Conservation (phyloP, 2,888 invertebrate genomes). For the Pseudococcus longispinus region DNA sequence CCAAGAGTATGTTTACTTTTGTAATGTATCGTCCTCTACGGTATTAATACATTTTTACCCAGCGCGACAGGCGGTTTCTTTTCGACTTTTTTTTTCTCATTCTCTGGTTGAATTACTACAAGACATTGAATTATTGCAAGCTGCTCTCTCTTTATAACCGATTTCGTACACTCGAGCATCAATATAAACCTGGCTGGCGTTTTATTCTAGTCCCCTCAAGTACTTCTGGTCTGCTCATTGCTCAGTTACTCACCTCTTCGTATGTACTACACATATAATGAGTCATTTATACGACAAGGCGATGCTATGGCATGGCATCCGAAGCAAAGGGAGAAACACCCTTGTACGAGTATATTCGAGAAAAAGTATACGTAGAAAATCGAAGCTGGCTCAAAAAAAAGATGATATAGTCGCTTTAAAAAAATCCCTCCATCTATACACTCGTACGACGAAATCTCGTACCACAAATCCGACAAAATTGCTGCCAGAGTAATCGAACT, state of each 20-base stretch:
- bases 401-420: neutral
- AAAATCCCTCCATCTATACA: neutral
- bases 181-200: neutral
- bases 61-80: no score
- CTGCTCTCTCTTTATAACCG: neutral
- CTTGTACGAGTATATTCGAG: neutral
- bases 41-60: conserved; percentile 25
- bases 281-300: neutral
- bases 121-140: neutral
- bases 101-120: neutral
- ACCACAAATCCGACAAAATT: conserved; percentile 27
- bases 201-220: neutral
- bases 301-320: neutral
- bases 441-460: neutral
- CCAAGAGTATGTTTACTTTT: conserved; percentile 19
- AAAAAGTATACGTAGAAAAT: neutral
- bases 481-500: neutral
- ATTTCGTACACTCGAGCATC: neutral
- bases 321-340: neutral
- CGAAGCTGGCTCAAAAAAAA: neutral
- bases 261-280: neutral
- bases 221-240: neutral
- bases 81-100: neutral
- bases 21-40: conserved; percentile 34
- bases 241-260: neutral